Conservation (phyloP, 2,113 vertebrate species). For the Thryonomys swinderianus region DNA sequence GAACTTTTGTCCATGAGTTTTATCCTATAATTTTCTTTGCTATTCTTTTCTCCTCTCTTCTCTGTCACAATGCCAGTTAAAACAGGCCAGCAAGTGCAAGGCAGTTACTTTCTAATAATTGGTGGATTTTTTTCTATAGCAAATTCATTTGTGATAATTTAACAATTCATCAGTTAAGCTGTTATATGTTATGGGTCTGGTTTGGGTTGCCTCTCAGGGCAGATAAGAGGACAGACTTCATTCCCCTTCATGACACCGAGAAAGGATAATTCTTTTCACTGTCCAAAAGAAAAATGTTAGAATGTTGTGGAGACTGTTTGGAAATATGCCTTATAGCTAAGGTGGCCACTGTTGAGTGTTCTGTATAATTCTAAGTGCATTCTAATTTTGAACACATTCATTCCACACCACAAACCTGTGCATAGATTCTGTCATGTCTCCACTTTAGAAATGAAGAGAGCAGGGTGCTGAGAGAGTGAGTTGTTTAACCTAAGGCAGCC, state of each 20-base stretch:
- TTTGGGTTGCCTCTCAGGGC: constrained; percentile 13
- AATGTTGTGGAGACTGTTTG: neutral
- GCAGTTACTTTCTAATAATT: constrained; percentile 51
- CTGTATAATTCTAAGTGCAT: neutral
- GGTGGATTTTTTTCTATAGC: neutral
- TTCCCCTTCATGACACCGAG: neutral
- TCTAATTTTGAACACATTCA: neutral
- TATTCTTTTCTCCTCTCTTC: neutral
- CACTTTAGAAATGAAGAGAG: constrained; percentile 45
- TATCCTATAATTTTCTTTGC: neutral
- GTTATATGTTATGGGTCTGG: neutral
- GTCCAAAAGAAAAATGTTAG: neutral
- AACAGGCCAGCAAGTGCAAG: neutral
- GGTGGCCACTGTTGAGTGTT: neutral
- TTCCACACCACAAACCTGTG: neutral
- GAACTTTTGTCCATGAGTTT: neutral
- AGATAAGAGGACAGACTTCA: neutral
- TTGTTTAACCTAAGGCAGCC: neutral
- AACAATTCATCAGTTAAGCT: neutral
- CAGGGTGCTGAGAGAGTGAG: neutral
- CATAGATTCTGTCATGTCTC: neutral
- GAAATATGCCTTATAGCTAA: neutral
- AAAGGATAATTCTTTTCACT: neutral
- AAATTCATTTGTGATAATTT: constrained; percentile 7
- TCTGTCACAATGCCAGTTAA: constrained; percentile 16